Conservation (phyloP, 2,113 vertebrate genomes). For the Pycnonotus jocosus region DNA sequence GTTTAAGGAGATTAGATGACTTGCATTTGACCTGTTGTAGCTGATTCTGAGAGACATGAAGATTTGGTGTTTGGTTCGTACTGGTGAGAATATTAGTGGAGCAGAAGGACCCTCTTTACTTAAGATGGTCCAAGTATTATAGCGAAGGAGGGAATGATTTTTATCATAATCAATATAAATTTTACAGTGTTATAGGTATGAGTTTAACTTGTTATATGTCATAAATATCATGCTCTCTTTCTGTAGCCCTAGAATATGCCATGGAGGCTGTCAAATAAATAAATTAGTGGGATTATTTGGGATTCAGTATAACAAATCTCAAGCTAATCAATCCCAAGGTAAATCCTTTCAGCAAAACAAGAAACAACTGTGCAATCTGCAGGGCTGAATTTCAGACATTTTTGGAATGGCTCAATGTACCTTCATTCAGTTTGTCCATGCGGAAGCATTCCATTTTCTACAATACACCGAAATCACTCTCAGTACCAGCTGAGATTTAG, state of each 20-base stretch:
- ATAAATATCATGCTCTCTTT: background rate
- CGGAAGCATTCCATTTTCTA: background rate
- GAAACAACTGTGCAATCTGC: background rate
- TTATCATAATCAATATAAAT: background rate
- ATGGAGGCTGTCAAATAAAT: background rate
- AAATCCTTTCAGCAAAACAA: background rate
- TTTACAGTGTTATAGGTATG: background rate
- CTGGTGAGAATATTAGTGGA: background rate
- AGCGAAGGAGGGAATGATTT: background rate
- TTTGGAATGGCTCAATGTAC: background rate
- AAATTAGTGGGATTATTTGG: background rate
- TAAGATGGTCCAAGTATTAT: background rate
- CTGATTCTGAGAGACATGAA: background rate
- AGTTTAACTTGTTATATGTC: background rate
- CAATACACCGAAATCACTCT: background rate
- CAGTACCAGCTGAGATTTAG: background rate
- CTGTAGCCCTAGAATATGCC: accelerated
- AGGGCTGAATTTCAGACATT: background rate
- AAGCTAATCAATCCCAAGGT: background rate
- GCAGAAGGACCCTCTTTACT: background rate
- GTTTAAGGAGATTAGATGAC: background rate
- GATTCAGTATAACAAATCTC: background rate
- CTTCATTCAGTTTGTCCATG: background rate
- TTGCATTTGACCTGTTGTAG: background rate
- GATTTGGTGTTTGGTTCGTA: background rate